Conservation (phyloP, 2,797 vertebrate species). For the Malacoctenus gilli region DNA sequence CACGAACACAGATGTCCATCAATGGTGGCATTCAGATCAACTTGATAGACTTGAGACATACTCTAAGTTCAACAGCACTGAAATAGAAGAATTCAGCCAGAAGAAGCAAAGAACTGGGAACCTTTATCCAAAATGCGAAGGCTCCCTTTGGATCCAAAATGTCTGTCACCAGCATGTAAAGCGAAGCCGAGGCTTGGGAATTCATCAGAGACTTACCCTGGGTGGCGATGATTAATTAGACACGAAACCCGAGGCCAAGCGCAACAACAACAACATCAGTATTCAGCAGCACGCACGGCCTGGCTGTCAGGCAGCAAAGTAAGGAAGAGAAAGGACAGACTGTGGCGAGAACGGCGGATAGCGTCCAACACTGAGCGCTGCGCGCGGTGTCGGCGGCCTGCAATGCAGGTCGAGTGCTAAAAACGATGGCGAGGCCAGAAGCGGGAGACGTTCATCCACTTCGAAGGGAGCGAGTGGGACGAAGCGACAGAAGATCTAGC, state of each 20-base stretch:
- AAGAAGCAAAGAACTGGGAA: slow-evolving; percentile 2
- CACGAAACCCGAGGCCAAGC: slow-evolving; percentile 22
- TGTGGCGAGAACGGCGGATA: background rate
- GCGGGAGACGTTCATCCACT: too few relatives aligned
- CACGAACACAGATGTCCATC: too few relatives aligned
- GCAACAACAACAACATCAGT: slow-evolving; percentile 22
- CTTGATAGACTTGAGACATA: too few relatives aligned
- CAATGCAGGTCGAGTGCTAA: background rate
- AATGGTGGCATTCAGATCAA: too few relatives aligned
- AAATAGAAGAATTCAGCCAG: background rate
- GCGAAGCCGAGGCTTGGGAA: slow-evolving; percentile 8
- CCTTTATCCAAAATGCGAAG: slow-evolving; percentile 16
- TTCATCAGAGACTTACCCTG: slow-evolving; percentile 1
- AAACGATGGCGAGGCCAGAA: background rate
- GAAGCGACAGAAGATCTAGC: too few relatives aligned
- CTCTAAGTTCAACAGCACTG: background rate
- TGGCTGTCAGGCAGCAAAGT: slow-evolving; percentile 9
- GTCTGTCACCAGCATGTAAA: background rate
- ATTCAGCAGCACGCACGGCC: slow-evolving; percentile 13
- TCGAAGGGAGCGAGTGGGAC: too few relatives aligned
- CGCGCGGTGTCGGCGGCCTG: slow-evolving; percentile 3
- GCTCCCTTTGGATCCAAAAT: background rate
- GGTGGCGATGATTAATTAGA: slow-evolving; percentile 32
- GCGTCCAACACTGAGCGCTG: background rate
- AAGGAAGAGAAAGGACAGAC: slow-evolving; percentile 5